phyloP scores from a whole-genome alignment of 1,140 invertebrate species.

The Gonioctena quinquepunctata region DNA sequence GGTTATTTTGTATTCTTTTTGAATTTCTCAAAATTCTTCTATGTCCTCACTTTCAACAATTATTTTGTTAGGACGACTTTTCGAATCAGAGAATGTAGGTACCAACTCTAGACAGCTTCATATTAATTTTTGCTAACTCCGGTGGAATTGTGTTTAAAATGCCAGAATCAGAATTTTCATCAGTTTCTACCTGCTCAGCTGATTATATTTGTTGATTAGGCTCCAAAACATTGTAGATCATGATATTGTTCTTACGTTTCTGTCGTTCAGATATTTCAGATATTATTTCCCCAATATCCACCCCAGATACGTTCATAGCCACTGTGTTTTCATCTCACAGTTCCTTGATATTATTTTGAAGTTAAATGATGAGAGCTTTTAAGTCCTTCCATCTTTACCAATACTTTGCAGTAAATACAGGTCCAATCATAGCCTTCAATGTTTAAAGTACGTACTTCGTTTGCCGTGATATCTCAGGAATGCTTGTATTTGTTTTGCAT shows the following conservation, averaged over 20 bases:
- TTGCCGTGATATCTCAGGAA: neutral
- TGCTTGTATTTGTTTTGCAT: neutral
- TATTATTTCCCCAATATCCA: neutral
- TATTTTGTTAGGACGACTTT: neutral
- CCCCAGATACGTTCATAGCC: neutral
- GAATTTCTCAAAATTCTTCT: neutral
- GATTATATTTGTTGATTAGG: too few relatives aligned
- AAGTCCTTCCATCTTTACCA: neutral
- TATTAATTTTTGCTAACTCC: neutral
- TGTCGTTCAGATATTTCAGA: constrained; percentile 7
- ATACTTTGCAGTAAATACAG: neutral
- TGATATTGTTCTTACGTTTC: constrained; percentile 1
- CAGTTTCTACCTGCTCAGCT: neutral
- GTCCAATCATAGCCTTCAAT: neutral
- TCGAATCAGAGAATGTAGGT: neutral
- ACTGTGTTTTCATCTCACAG: neutral
- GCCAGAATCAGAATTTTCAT: neutral
- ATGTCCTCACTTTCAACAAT: neutral
- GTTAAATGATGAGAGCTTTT: neutral
- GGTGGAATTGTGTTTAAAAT: neutral
- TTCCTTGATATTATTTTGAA: neutral
- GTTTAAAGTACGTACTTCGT: neutral
- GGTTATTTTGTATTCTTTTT: neutral
- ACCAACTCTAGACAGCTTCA: neutral
- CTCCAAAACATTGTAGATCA: too few relatives aligned